These are phyloP conservation scores for Salvelinus fontinalis DNA, from an alignment of 2,113 vertebrate species.

Conservation along the genomic window DNA sequence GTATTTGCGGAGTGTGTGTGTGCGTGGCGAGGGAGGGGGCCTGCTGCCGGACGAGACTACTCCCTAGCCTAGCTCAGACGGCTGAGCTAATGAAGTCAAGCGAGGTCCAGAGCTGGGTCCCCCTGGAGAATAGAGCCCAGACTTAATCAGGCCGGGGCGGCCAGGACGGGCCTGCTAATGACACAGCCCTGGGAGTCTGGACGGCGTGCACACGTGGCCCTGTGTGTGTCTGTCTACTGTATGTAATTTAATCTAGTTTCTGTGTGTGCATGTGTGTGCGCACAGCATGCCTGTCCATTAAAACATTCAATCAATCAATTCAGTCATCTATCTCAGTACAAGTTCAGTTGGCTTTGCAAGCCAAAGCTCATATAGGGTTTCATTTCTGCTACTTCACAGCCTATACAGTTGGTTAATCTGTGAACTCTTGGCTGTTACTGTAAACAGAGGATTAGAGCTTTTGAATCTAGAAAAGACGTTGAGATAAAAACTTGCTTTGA, in stretches of 20 bases:
- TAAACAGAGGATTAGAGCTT: conserved; percentile 49
- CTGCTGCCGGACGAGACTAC: background rate
- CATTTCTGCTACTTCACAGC: background rate
- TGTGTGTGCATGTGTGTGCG: too few species aligned
- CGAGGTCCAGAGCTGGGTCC: conserved; percentile 29
- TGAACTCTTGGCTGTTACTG: conserved; percentile 37
- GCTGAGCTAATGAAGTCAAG: conserved; percentile 52
- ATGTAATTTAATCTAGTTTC: background rate
- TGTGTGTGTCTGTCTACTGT: background rate
- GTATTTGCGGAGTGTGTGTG: background rate
- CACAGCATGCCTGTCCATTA: too few species aligned
- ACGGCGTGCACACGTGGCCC: conserved; percentile 1
- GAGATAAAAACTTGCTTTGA: conserved; percentile 41
- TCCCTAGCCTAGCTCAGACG: too few species aligned
- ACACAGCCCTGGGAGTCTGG: conserved; percentile 19
- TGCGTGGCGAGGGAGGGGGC: background rate
- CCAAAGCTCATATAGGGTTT: too few species aligned
- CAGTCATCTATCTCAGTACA: too few species aligned
- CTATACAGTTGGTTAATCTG: conserved; percentile 18
- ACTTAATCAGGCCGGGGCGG: conserved; percentile 46
- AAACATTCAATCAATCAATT: too few species aligned
- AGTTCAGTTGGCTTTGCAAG: too few species aligned
- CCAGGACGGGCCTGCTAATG: conserved; percentile 34
- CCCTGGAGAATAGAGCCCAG: conserved; percentile 45
- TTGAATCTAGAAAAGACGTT: conserved; percentile 32